Base-by-base conservation (phyloP, 2,797 vertebrate species). In the Diplodus puntazzo region DNA sequence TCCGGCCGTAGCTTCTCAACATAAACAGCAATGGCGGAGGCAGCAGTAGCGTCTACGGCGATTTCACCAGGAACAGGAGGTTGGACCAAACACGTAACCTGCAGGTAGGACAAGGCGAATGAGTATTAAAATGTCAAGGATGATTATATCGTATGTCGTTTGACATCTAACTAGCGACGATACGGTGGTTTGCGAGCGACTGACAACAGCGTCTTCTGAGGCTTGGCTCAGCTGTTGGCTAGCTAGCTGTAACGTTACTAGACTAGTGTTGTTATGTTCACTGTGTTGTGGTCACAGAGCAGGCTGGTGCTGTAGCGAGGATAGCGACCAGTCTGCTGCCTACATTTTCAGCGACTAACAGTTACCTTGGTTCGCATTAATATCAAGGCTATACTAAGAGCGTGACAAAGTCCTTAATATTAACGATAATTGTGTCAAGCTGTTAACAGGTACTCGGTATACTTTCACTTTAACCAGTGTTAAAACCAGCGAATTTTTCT, bases 11-110 rank as follows among this genome's bases (percentile, higher is more conserved):
- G 93, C 83, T 67, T 87, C 94, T 92, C 93, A 97, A 97, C 97
- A 97, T 98, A 98, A 98, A 98, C 97, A 98, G 97, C 96, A 95
- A 99, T 98, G 97, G 98, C 97, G 96, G 98, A 98, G 97, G 97
- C 97, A 96, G 97, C 97, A 93, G 96, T 96, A 93, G 94, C 94
- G 89, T 92, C 94, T 81, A 88, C 92, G 88, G 93, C 88, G 88
- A 93, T 94, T 93, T 80, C 95, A 80, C 81, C 88, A 85, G 86
- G 85, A 72, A 82, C 92, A 74, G 95, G 96, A 94, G 96, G 97
- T 87, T 98, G 98, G 98, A 98, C 98, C 11, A 97, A 98, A 91
- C 95, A 99, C 95, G 97, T 98, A 93, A 97, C 97, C 92, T 98
- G 97, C 97, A 97, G 97, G 97, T 98, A 80, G 91, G 87, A 88